Base-by-base conservation (phyloP, 2,113 vertebrate species). In the Tetrax tetrax region DNA sequence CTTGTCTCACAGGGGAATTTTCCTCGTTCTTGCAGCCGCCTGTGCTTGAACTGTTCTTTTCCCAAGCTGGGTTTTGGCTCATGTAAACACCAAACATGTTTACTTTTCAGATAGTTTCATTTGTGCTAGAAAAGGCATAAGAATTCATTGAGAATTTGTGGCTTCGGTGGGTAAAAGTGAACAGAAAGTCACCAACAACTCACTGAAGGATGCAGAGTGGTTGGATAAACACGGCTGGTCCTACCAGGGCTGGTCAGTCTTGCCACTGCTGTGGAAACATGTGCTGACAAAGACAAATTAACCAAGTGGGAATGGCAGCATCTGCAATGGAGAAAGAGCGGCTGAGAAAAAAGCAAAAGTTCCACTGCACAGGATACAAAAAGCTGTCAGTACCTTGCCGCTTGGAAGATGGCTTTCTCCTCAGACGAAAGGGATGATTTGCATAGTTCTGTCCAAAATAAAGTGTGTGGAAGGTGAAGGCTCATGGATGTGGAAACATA, bases 1-100 rank as follows among this genome's bases (percentile, higher is more conserved):
- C 85, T 86, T 83, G 10, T 93, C 86, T 92, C 93, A 90, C 86
- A 93, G 50, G 93, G 93, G 93, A 96, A 93, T 96, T 93, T 91
- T 89, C 94, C 79, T 91, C 12, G 3, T 75, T 94, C 68, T 90
- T 94, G 78, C 83, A 92, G 70, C 27, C 3, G 19, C 53, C 65
- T 83, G 70, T 59, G 48, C 87, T 71, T 74, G 77, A 94, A 87
- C 89, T 84, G 47, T 60, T 92, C 68, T 80, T 91, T 91, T 86
- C 93, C 95, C 93, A 93, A 82, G 83, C 35, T 75, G 86, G 27
- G 68, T 88, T 96, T 95, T 94, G 93, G 76, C 83, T 95, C 90
- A 60, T 89, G 77, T 87, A 95, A 96, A 94, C 74, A 90, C 63
- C 63, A 92, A 95, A 89, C 33, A 66, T 94, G 90, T 95, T 95